Conservation (phyloP, 2,797 vertebrate species). For the Manis javanica region DNA sequence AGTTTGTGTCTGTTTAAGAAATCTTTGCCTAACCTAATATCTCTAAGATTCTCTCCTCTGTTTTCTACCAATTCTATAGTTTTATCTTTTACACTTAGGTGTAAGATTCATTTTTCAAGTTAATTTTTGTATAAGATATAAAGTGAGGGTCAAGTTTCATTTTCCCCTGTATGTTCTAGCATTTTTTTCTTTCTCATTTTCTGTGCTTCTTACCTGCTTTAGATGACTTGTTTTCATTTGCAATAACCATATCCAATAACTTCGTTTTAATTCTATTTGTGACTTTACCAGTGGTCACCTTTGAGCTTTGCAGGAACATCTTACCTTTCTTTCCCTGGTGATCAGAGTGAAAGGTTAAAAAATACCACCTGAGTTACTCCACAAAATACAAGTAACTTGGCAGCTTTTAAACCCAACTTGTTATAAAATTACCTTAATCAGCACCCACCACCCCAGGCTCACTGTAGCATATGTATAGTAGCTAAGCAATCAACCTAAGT, state of each 20-base stretch:
- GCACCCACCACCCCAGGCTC: no score
- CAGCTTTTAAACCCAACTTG: not conserved
- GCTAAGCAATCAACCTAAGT: not conserved
- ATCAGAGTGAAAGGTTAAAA: not conserved
- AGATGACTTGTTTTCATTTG: not conserved
- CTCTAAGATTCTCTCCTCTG: not conserved
- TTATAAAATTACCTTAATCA: not conserved
- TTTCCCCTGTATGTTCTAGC: not conserved
- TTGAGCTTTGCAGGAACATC: not conserved
- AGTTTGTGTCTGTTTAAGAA: not conserved
- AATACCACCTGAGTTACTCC: not conserved
- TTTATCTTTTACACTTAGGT: not conserved
- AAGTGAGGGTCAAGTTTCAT: not conserved
- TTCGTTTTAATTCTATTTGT: not conserved
- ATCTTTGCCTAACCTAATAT: not conserved
- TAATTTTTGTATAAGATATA: not conserved
- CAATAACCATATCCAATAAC: not conserved
- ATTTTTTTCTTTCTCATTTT: not conserved
- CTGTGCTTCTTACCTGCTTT: not conserved
- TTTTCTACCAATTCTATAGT: not conserved
- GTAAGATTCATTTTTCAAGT: not conserved
- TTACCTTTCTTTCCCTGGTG: not conserved
- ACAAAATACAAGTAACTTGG: not conserved
- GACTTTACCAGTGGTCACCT: not conserved
- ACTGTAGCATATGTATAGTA: not conserved